These are phyloP conservation scores for Vulpes vulpes DNA, from an alignment of 2,113 vertebrate species.

Conservation along the genomic window DNA sequence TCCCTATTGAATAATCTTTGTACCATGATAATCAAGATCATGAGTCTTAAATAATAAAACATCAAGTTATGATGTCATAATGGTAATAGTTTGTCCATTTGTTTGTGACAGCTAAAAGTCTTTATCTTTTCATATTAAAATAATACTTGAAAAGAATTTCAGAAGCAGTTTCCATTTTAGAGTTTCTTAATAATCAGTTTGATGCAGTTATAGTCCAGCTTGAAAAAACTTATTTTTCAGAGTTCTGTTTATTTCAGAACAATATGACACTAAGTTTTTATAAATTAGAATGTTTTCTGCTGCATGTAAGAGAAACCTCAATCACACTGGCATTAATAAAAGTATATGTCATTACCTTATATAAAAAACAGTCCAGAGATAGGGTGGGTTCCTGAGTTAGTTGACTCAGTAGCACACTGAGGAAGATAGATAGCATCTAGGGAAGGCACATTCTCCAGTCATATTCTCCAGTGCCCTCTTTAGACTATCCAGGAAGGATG, in stretches of 20 bases:
- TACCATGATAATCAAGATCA: not conserved
- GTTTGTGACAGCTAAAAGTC: not conserved
- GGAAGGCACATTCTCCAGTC: not conserved
- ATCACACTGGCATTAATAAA: not conserved
- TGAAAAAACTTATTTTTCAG: not conserved
- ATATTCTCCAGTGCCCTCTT: not conserved
- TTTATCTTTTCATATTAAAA: not conserved
- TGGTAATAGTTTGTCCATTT: not conserved
- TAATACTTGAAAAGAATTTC: constrained; percentile 14
- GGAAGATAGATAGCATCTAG: not conserved
- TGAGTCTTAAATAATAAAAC: constrained; percentile 30
- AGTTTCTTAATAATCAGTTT: not conserved
- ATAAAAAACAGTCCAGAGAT: not conserved
- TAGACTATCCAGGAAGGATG: not conserved
- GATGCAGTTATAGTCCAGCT: not conserved
- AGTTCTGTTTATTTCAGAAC: not conserved
- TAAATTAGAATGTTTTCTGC: not conserved
- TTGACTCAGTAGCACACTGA: not conserved
- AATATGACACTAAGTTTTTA: not conserved
- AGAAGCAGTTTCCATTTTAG: not conserved
- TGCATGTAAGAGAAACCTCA: not conserved
- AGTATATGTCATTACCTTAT: not conserved
- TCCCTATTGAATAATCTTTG: not conserved
- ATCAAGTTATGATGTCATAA: not conserved
- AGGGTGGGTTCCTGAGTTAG: not conserved